Evolutionary conservation across 2,113 vertebrate genomes (phyloP), one percentile per base, ranked within the genome.

Genomic region (Coturnix japonica): DNA sequence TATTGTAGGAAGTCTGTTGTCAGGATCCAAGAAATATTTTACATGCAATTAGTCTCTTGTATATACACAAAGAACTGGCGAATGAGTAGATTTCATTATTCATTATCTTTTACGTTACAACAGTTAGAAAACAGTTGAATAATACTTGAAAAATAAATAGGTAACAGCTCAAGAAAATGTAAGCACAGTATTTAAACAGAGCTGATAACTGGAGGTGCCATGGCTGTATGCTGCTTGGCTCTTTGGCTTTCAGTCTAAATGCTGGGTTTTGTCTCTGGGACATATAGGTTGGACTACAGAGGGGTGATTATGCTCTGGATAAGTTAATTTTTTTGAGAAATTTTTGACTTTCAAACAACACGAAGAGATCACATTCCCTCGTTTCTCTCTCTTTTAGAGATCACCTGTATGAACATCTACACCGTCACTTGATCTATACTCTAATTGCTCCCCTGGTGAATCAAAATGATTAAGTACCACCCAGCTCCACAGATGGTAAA

Each of bases 41-140:
- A 54, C 66, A 43, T 85, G 57, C 41, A 79, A 22, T 37, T 89
- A 85, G 22, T 37, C 23, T 80, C 0, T 2, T 90, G 15, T 57
- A 82, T 69, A 87, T 66, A 49, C 35, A 74, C 69, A 73, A 91
- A 76, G 28, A 31, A 81, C 13, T 37, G 72, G 30, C 41, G 46
- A 81, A 82, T 46, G 3, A 94, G 73, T 79, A 84, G 37, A 53
- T 91, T 85, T 89, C 46, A 44, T 91, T 75, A 44, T 85, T 89
- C 46, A 44, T 91, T 75, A 44, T 28, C 22, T 89, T 91, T 91
- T 87, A 37, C 61, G 39, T 63, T 46, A 72, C 53, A 33, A 54
- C 53, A 56, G 61, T 60, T 72, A 91, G 70, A 84, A 94, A 83
- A 90, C 43, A 83, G 63, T 2, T 12, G 6, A 89, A 80, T 28